Conservation (phyloP, 2,113 vertebrate genomes). For the Ochotona curzoniae region DNA sequence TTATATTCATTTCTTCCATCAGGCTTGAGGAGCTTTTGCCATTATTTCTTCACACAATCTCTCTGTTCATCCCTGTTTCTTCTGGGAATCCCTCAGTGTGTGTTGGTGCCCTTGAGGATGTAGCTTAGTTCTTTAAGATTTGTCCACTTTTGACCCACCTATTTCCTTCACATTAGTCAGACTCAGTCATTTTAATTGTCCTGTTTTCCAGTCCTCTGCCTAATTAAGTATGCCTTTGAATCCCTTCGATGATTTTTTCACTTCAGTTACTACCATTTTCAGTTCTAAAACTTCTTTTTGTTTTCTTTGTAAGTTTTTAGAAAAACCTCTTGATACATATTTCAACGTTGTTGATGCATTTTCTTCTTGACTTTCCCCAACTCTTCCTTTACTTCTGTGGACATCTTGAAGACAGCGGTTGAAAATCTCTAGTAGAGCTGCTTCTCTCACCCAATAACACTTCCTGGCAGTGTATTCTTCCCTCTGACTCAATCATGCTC, state of each 20-base stretch:
- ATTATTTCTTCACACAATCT: neutral
- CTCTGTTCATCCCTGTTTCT: neutral
- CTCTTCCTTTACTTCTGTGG: neutral
- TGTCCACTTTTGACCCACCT: neutral
- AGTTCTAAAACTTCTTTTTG: neutral
- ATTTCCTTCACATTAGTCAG: neutral
- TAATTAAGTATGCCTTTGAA: neutral
- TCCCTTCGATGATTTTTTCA: neutral
- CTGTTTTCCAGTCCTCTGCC: neutral
- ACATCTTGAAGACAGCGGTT: neutral
- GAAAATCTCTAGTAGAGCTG: neutral
- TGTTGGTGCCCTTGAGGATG: neutral
- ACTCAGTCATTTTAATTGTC: neutral
- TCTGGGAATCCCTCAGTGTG: neutral
- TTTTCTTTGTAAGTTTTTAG: neutral
- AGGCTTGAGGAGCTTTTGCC: neutral
- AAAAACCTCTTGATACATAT: neutral
- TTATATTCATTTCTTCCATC: neutral
- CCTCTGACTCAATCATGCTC: neutral
- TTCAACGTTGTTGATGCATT: neutral
- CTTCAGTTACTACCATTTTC: neutral
- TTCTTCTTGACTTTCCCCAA: neutral
- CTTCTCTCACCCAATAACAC: neutral
- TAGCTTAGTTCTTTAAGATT: neutral
- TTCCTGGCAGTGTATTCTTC: neutral